These are phyloP conservation scores for Sarcophaga bullata DNA, from an alignment of 1,140 invertebrate genomes.

Conservation along the genomic window DNA sequence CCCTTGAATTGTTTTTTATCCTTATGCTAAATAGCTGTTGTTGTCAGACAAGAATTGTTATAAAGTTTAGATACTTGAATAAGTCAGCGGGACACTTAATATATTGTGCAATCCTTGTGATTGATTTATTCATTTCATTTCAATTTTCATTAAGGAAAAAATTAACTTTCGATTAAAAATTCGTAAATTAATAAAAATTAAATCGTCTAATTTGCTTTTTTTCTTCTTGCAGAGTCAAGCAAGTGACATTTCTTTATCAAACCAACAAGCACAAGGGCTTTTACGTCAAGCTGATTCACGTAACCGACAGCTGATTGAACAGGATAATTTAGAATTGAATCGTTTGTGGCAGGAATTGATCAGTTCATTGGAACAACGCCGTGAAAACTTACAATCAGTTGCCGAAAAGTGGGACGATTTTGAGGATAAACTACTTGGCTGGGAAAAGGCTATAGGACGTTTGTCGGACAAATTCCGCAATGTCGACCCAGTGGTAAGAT, in stretches of 20 bases:
- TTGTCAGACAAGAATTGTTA: background rate
- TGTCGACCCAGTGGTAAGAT: slow-evolving; percentile 77
- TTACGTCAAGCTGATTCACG: slow-evolving; percentile 72
- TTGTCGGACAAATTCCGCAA: slow-evolving; percentile 79
- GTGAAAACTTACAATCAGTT: slow-evolving; percentile 72
- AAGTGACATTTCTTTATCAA: slow-evolving; percentile 66
- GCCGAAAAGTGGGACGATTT: slow-evolving; percentile 83
- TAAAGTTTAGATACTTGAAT: background rate
- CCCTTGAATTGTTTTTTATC: slow-evolving; percentile 24
- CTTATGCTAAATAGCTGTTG: background rate
- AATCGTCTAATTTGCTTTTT: slow-evolving; percentile 34
- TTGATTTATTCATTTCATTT: background rate
- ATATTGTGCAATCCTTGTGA: slow-evolving; percentile 2
- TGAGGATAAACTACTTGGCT: slow-evolving; percentile 74
- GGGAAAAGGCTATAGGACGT: slow-evolving; percentile 71
- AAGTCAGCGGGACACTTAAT: background rate
- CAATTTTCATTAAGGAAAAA: background rate
- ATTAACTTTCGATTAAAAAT: background rate
- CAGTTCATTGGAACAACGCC: slow-evolving; percentile 73
- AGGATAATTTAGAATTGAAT: slow-evolving; percentile 73
- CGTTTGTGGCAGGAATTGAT: slow-evolving; percentile 81
- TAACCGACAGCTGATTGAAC: slow-evolving; percentile 73
- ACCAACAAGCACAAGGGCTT: slow-evolving; percentile 74
- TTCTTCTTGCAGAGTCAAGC: slow-evolving; percentile 56
- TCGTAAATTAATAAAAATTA: background rate